phyloP scores from a whole-genome alignment of 2,113 vertebrate species.

The Oxyruncus cristatus region DNA sequence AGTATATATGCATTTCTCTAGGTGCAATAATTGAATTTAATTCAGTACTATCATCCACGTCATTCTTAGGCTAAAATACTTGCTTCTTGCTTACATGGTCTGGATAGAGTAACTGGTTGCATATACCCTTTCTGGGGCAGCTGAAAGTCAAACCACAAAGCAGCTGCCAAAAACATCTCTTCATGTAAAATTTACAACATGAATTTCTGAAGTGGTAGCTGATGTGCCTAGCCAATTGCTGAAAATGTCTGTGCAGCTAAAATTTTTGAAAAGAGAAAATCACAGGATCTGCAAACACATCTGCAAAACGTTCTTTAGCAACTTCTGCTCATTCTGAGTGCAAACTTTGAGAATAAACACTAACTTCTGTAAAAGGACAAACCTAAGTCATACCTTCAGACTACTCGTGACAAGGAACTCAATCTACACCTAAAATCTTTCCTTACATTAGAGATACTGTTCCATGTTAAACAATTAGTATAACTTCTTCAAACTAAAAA shows the following conservation, averaged over 20 bases:
- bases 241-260: conserved; percentile 23
- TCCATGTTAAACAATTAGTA: background rate
- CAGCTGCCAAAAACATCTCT: conserved; percentile 16
- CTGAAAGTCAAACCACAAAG: conserved; percentile 27
- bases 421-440: background rate
- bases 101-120: background rate
- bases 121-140: background rate
- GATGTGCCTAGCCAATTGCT: background rate
- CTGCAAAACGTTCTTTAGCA: conserved; percentile 7
- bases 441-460: background rate
- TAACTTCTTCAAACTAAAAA: background rate
- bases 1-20: background rate
- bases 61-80: background rate
- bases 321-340: background rate
- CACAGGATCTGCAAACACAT: conserved; percentile 21
- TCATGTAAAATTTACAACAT: background rate
- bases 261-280: conserved; percentile 51
- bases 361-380: background rate
- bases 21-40: background rate
- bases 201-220: conserved; percentile 39
- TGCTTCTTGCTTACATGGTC: background rate
- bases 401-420: background rate
- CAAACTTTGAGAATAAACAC: background rate
- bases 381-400: background rate
- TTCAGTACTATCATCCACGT: background rate